phyloP scores from a whole-genome alignment of 1,140 invertebrate genomes.

The Babylonia areolata region DNA sequence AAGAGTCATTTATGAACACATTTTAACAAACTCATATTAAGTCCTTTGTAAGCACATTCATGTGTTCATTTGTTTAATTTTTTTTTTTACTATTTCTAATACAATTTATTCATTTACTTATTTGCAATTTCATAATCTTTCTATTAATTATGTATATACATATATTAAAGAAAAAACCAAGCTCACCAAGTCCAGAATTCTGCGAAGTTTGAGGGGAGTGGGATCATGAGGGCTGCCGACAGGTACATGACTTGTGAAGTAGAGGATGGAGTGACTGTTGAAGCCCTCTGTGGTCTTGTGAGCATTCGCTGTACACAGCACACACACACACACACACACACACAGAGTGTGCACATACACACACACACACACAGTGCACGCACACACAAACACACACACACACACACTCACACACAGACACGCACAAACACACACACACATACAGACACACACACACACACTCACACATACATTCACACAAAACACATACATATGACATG shows the following conservation, averaged over 20 bases:
- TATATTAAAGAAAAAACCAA: too few relatives aligned
- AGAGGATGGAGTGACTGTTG: constrained; percentile 88
- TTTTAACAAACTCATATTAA: too few relatives aligned
- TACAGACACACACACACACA: background rate
- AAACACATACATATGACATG: background rate
- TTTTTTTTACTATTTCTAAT: too few relatives aligned
- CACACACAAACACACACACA: background rate
- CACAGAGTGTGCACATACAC: too few relatives aligned
- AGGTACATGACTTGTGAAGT: constrained; percentile 82
- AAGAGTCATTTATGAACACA: too few relatives aligned
- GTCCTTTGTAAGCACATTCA: too few relatives aligned
- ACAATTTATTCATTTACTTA: too few relatives aligned
- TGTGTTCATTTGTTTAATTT: too few relatives aligned
- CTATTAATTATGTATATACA: too few relatives aligned
- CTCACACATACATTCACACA: background rate
- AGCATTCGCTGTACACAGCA: constrained; percentile 83
- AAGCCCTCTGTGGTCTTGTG: constrained; percentile 92
- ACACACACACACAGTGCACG: background rate
- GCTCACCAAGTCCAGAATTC: constrained; percentile 95
- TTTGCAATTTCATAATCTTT: too few relatives aligned
- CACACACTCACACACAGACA: background rate
- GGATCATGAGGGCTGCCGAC: constrained; percentile 72
- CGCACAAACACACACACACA: constrained; percentile 19
- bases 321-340: background rate
- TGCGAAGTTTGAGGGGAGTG: constrained; percentile 88